Evolutionary conservation across 2,888 invertebrate species (phyloP), one percentile per base, ranked within the genome.

Genomic region (Masnerella sp.): DNA sequence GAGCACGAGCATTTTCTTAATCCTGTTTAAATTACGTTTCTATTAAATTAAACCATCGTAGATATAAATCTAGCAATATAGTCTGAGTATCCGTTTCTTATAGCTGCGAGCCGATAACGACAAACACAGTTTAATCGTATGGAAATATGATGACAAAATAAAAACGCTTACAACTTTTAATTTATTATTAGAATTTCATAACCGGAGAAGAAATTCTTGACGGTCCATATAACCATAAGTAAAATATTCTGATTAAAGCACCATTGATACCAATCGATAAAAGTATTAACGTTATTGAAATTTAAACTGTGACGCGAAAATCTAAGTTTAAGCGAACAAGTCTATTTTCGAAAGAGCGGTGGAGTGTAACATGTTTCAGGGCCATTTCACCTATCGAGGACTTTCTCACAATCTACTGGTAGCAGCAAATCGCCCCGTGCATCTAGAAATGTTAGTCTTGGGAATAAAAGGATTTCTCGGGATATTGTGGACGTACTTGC

Each of bases 371-470:
- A 32, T 56, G 61, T 67, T 72, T 67, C 54, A 62, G 62, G 56
- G 20, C 40, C 68, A 58, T 73, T 73, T 67, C 73, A 61, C 28
- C 61, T 30, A 62, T 73, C 51, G 45, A 73, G 51, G 68, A 73
- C 67, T 67, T 62, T 59, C 59, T 49, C 51, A 22, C 51, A 17
- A 67, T 67, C 49, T 56, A 32, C 49, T 67, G 12, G 42, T 45
- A 67, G 34, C 17, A 32, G 20, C 15, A 34, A 58, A 64, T 64
- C 62, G 61, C 32, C 20, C 25, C 32, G 28, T 38, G 38, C 67
- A 51, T 59, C 52, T 11, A 25, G 18, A 51, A 20, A 65, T 36
- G 72, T 67, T 61, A 47, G 59, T 67, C 54, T 72, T 59, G 47
- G 65, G 42, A 61, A 61, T 52, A 52, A 54, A 59, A 61, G 42